Evolutionary conservation across 2,888 invertebrate species (phyloP).

Genomic region (Lepidonotus clava): DNA sequence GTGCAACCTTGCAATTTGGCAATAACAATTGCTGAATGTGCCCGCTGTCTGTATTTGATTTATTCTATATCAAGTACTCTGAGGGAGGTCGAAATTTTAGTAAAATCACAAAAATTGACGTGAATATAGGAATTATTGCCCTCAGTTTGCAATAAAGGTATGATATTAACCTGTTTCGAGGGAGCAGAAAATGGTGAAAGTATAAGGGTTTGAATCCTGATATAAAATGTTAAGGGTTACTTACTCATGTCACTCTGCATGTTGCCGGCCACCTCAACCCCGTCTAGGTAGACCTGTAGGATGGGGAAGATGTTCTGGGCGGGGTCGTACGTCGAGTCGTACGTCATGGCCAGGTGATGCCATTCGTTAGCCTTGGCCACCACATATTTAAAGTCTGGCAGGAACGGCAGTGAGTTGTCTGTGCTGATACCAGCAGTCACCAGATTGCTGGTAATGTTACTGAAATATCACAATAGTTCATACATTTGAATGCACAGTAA

Average conservation of each 20-base stretch:
- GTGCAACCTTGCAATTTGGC: too few species aligned
- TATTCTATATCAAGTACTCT: too few species aligned
- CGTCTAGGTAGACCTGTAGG: slow-evolving; percentile 55
- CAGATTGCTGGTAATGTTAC: not conserved
- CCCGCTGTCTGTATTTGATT: too few species aligned
- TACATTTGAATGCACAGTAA: too few species aligned
- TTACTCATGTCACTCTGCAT: slow-evolving; percentile 55
- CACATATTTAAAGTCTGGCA: slow-evolving; percentile 50
- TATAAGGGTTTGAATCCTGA: not conserved
- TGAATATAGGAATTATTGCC: too few species aligned
- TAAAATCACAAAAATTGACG: too few species aligned
- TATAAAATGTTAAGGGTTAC: not conserved
- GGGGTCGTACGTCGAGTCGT: slow-evolving; percentile 51
- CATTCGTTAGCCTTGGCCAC: slow-evolving; percentile 56
- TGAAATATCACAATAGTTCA: too few species aligned
- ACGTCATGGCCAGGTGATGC: slow-evolving; percentile 57
- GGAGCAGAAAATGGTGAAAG: too few species aligned
- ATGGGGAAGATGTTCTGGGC: slow-evolving; percentile 22
- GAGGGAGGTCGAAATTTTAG: too few species aligned
- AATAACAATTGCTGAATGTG: too few species aligned
- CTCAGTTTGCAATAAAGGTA: too few species aligned
- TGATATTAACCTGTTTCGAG: too few species aligned
- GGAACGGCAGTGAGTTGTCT: not conserved
- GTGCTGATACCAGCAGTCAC: slow-evolving; percentile 54
- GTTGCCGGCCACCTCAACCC: slow-evolving; percentile 55